Percentiles rank a stretch among this genome's conserved stretches.
Conservation (phyloP, 2,888 invertebrate species). For the Lingula anatina region DNA sequence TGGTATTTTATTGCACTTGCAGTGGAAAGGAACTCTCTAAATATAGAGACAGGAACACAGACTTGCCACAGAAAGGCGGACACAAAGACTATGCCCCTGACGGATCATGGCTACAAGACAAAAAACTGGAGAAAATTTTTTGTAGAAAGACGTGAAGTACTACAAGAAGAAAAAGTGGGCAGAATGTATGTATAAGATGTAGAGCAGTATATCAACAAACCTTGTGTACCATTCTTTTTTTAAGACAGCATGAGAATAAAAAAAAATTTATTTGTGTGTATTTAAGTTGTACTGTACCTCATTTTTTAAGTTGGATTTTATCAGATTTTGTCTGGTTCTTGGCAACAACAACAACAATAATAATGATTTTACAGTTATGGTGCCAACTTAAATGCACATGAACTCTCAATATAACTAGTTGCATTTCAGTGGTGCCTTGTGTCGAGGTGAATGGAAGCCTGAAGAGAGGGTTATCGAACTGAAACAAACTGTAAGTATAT, state of each 20-base stretch:
- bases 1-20: slow-evolving; percentile 4
- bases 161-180: slow-evolving; percentile 35
- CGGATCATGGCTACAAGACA: slow-evolving; percentile 36
- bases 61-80: slow-evolving; percentile 34
- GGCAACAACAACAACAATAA: no score
- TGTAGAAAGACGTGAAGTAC: slow-evolving; percentile 22
- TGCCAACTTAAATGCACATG: no score
- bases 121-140: slow-evolving; percentile 28
- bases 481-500: slow-evolving; percentile 27
- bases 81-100: slow-evolving; percentile 39
- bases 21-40: slow-evolving; percentile 32
- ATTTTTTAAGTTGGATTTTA: no score
- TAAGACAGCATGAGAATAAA: background rate
- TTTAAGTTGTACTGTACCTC: no score
- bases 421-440: slow-evolving; percentile 26
- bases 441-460: slow-evolving; percentile 32
- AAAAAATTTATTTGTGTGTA: no score
- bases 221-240: no score
- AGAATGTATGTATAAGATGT: slow-evolving; percentile 21
- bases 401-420: no score
- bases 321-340: no score
- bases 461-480: slow-evolving; percentile 27
- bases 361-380: no score
- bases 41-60: slow-evolving; percentile 20
- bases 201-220: no score